Evolutionary conservation across 2,888 invertebrate genomes (phyloP), one percentile per base, ranked within the genome.

Genomic region (Chrysotoxum bicinctum): DNA sequence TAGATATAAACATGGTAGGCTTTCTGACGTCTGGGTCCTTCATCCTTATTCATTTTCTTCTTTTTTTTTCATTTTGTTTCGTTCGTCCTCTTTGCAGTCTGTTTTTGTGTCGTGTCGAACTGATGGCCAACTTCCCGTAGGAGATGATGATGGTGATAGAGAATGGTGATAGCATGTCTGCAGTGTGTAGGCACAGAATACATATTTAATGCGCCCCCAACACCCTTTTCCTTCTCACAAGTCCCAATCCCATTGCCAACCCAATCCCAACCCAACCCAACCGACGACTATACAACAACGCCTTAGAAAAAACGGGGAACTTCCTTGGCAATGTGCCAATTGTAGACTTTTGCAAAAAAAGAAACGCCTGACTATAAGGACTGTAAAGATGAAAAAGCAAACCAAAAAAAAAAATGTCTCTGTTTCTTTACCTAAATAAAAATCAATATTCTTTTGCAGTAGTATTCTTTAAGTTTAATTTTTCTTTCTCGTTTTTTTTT

Each of bases 401-500:
- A 60, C 40, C 35, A 37, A 37, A 56, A 64, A 45, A 66, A 54
- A 68, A 48, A 30, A 62, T 14, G 30, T 30, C 35, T 14, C 62
- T 26, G 50, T 37, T 37, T 48, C 69, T 62, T 35, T 58, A n/a
- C n/a, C n/a, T n/a, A 56, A 82, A 74, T 16, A 70, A 84, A 84
- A 84, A 84, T 84, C 84, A 40, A 84, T 84, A 68, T 37, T 50
- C 56, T 14, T 43, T 50, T 16, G 37, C 5, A 37, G 14, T 32
- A 9, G 9, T 50, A 9, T 6, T 14, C 30, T 43, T 37, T 56
- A 26, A 70, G 56, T 69, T 56, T 72, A 83, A 83, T 45, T 16
- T 75, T 62, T 19, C 48, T 66, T 80, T 82, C 76, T 80, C 81
- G 74, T 88, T 89, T 92, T 91, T 88, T 92, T 19, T 37, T 89